Evolutionary conservation across 2,888 invertebrate genomes (phyloP).

Genomic region (Pammene fasciana): DNA sequence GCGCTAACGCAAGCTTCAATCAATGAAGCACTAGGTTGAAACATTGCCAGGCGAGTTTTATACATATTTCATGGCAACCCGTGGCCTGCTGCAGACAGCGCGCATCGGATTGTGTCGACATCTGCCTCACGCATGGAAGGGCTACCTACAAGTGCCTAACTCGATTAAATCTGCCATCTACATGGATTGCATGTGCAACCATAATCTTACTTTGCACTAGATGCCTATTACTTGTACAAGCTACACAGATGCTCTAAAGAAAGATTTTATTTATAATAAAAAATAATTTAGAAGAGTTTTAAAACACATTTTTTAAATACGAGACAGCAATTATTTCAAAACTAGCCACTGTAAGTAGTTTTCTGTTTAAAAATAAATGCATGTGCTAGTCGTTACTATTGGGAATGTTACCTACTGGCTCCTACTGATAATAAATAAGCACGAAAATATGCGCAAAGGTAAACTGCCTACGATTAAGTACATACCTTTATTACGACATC

Average conservation of each 20-base stretch:
- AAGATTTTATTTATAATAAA: neutral
- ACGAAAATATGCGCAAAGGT: too few species aligned
- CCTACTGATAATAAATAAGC: neutral
- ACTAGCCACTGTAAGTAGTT: too few species aligned
- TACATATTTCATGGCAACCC: conserved; percentile 16
- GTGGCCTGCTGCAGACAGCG: conserved; percentile 21
- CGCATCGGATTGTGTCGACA: conserved; percentile 35
- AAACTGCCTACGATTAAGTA: neutral
- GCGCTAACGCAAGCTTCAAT: neutral
- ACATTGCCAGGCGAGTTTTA: neutral
- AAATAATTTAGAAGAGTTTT: too few species aligned
- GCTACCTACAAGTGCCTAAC: conserved; percentile 21
- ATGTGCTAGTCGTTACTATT: too few species aligned
- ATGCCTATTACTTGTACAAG: neutral
- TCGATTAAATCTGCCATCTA: conserved; percentile 24
- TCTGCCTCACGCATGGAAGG: conserved; percentile 32
- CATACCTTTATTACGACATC: neutral
- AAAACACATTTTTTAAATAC: too few species aligned
- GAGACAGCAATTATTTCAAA: too few species aligned
- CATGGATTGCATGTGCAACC: conserved; percentile 24
- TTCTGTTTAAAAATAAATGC: too few species aligned
- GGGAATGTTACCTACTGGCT: too few species aligned
- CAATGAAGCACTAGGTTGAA: neutral
- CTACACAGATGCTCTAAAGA: neutral
- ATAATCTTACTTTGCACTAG: neutral